Percentiles rank a stretch among this genome's conserved stretches.
These are phyloP conservation scores for Hybognathus amarus DNA, from an alignment of 2,797 vertebrate genomes.

Conservation along the genomic window DNA sequence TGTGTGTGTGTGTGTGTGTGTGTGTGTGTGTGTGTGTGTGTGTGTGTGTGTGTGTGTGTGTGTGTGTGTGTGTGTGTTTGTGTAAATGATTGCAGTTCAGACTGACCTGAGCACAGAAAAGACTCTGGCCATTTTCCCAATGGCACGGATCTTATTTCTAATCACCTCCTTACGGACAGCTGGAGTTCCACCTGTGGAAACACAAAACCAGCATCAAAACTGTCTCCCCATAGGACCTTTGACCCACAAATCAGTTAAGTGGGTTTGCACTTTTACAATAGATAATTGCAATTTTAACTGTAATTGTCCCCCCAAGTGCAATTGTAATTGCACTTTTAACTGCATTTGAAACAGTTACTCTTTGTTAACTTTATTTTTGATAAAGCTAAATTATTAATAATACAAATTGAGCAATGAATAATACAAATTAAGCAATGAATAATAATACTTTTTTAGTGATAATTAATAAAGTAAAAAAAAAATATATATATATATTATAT, in stretches of 20 bases:
- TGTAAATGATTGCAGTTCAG: not conserved
- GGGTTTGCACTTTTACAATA: too few species aligned
- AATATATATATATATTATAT: not conserved
- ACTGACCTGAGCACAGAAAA: conserved; percentile 93
- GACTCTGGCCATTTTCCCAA: conserved; percentile 96
- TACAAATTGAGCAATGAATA: not conserved
- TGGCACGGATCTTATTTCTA: conserved; percentile 95
- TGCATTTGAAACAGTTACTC: not conserved
- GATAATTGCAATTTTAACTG: not conserved
- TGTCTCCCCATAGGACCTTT: not conserved
- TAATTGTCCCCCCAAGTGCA: too few species aligned
- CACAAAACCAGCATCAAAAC: conserved; percentile 24
- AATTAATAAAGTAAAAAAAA: not conserved
- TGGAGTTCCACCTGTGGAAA: conserved; percentile 79
- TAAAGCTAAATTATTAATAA: not conserved
- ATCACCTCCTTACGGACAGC: conserved; percentile 93
- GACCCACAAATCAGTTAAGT: not conserved
- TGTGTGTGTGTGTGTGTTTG: too few species aligned
- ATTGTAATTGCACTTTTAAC: not conserved
- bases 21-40: too few species aligned
- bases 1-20: too few species aligned
- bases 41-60: too few species aligned
- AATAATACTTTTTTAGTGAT: too few species aligned
- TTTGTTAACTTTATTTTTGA: not conserved
- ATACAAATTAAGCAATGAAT: not conserved